These are phyloP conservation scores for Chloroceryle aenea DNA, from an alignment of 2,113 vertebrate genomes.

Conservation along the genomic window DNA sequence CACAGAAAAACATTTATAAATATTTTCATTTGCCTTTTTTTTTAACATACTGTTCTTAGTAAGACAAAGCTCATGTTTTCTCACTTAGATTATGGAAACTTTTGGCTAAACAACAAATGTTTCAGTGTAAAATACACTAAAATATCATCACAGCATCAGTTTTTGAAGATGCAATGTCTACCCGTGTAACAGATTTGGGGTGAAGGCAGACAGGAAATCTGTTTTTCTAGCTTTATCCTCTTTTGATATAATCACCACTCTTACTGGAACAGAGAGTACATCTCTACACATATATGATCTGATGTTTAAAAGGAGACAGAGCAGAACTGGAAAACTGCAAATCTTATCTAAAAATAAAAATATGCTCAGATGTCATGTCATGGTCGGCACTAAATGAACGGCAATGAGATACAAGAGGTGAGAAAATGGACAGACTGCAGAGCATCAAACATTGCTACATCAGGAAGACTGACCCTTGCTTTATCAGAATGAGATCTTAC, in stretches of 20 bases:
- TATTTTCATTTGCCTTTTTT: neutral
- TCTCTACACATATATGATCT: neutral
- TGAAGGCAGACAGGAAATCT: neutral
- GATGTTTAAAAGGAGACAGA: neutral
- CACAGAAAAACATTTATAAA: neutral
- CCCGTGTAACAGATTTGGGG: neutral
- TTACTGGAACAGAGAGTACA: neutral
- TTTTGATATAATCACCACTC: neutral
- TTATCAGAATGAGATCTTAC: neutral
- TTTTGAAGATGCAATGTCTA: neutral
- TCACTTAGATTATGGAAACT: neutral
- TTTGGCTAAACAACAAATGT: neutral
- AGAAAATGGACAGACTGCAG: neutral
- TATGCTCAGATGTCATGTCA: neutral
- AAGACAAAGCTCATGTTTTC: neutral
- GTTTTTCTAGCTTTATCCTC: neutral
- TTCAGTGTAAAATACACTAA: neutral
- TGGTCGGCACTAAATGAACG: neutral
- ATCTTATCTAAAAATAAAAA: neutral
- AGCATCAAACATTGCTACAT: neutral
- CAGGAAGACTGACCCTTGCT: neutral
- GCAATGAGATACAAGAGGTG: neutral
- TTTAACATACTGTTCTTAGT: neutral
- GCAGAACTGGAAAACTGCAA: neutral
- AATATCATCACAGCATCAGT: neutral